Base-by-base conservation (phyloP, 1,140 invertebrate genomes). In the Apis laboriosa region DNA sequence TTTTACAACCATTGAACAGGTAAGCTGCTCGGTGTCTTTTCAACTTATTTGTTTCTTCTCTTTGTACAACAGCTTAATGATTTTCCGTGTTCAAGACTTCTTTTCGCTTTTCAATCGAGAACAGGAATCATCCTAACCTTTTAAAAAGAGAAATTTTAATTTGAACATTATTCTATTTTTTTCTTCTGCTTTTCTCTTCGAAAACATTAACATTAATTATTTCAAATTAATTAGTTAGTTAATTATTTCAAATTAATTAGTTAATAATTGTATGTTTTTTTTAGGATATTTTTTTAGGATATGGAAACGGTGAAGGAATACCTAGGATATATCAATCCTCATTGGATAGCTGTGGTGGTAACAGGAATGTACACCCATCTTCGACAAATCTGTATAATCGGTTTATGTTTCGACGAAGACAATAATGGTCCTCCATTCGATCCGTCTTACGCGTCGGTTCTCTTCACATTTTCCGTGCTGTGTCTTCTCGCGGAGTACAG, bases 291-390 rank as follows among this genome's bases (percentile, higher is more conserved):
- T 63, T 66, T 21, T 9, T 28, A 80, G 21, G 24, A 64, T 17
- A 93, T 93, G 92, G 93, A 94, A 5, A 80, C 82, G 3, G 24
- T 91, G 1, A 91, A 86, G 74, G 91, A 93, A 17, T 92, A 85
- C 49, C 11, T 90, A 0, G 91, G 91, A 55, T 89, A 67, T n/a
- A 68, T 94, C 28, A 93, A 94, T 89, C 87, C 89, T 79, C 94
- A 94, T 70, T 94, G 94, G 94, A 71, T 94, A 56, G 85, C 88
- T 1, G 86, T 94, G 28, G 91, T 94, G 0, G 64, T 83, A 3
- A 91, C 92, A 7, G 94, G 94, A 24, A 84, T 94, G 66, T 94
- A 94, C 56, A 92, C 89, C 11, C 92, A 94, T 81, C 70, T 94
- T 0, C 84, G 94, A 64, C 90, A 94, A 86, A 92, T 93, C 24